Evolutionary conservation across 2,113 vertebrate species (phyloP).

Genomic region (Myotis yumanensis): DNA sequence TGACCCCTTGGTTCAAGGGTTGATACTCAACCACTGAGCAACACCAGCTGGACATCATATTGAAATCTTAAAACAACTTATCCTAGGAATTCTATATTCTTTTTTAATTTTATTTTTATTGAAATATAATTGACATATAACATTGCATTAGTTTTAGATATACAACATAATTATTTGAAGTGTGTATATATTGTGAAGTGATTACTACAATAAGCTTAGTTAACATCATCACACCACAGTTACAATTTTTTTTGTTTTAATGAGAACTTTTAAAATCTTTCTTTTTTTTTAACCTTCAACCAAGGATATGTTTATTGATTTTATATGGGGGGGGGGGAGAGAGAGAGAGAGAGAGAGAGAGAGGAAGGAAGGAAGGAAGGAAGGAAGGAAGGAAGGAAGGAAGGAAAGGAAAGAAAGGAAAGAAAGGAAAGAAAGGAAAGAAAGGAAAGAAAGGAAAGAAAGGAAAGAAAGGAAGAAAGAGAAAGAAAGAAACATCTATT

Average conservation of each 20-base stretch:
- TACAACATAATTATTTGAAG: not conserved
- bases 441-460: too few relatives aligned
- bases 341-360: too few relatives aligned
- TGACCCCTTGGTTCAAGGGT: too few relatives aligned
- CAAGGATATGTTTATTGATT: too few relatives aligned
- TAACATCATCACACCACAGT: not conserved
- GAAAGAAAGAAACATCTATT: too few relatives aligned
- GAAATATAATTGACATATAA: not conserved
- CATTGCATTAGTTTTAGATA: not conserved
- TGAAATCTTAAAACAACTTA: conserved; percentile 10
- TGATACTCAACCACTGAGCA: too few relatives aligned
- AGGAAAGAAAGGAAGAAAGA: too few relatives aligned
- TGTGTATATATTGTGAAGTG: not conserved
- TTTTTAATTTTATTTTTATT: not conserved
- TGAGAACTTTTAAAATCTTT: not conserved
- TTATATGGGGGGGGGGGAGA: too few relatives aligned
- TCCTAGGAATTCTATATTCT: not conserved
- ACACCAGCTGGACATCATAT: not conserved
- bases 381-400: too few relatives aligned
- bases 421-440: too few relatives aligned
- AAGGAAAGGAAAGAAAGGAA: too few relatives aligned
- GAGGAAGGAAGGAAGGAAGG: too few relatives aligned
- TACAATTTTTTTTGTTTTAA: not conserved
- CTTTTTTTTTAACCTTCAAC: not conserved
- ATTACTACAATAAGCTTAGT: not conserved